Evolutionary conservation across 2,113 vertebrate species (phyloP), one percentile per base, ranked within the genome.

Genomic region (Balaenoptera acutorostrata): DNA sequence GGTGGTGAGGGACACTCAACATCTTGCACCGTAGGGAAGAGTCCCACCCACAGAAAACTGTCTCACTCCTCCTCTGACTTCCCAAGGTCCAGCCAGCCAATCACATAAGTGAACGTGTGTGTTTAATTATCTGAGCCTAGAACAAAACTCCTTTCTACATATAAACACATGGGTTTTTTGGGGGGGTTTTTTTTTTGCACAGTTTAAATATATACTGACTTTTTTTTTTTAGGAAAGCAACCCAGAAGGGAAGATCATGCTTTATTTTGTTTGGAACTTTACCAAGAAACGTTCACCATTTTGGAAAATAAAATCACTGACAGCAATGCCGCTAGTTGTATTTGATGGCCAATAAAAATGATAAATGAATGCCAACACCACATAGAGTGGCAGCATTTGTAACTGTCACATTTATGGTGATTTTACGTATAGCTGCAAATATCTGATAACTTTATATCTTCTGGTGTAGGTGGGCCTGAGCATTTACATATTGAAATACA

Each of bases 191-290:
- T n/a, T n/a, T 61, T 12, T 84, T 84, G 29, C 21, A 49, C 61
- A 44, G 49, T 87, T 92, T 96, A 86, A 97, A 95, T 88, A 97
- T 88, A 92, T 7, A 92, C 41, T 55, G 14, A 29, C 5, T 71
- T 21, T 57, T 57, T 57, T 55, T 90, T 90, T 92, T 95, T 78
- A 85, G 44, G 41, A 93, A 81, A 85, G 21, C 59, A 88, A 91
- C n/a, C 17, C 49, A 89, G 86, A 93, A 96, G 75, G 12, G 87
- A 95, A 93, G 92, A 93, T 41, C 69, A 88, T 77, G 66, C 44
- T 95, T 96, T 91, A 90, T 97, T 97, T 95, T 93, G 83, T 49
- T 96, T 96, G 86, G 52, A 91, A 92, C 61, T 77, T 97, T 78
- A 89, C 86, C 96, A 97, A 93, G 77, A 96, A 86, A 49, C 14